A percentile compares a stretch with the other conserved stretches of the same genome.
Evolutionary conservation across 2,888 invertebrate genomes (phyloP).

Genomic region (Drosophila borborema): DNA sequence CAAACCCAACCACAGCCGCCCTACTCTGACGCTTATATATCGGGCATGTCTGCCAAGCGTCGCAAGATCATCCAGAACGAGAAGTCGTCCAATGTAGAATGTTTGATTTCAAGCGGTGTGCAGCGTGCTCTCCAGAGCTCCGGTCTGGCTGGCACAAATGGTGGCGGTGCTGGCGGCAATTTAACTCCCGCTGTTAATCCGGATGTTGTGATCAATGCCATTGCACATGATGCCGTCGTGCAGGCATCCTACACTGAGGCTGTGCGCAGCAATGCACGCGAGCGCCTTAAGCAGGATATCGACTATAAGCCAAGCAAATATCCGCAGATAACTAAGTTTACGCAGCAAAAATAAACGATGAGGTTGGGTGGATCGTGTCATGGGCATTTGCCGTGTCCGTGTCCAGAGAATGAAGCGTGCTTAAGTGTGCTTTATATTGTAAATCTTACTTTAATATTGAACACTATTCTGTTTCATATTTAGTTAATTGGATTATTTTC

Average conservation of each 20-base stretch:
- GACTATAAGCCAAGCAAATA: constrained; percentile 84
- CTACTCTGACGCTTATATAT: constrained; percentile 95
- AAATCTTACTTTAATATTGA: constrained; percentile 69
- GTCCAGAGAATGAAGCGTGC: constrained; percentile 8
- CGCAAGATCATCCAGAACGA: constrained; percentile 89
- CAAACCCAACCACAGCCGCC: constrained; percentile 85
- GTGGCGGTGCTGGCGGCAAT: constrained; percentile 37
- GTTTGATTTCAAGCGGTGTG: constrained; percentile 83
- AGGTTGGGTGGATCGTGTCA: too few relatives aligned
- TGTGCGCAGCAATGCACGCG: constrained; percentile 79
- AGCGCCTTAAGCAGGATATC: constrained; percentile 83
- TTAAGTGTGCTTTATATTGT: constrained; percentile 63
- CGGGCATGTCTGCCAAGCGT: constrained; percentile 95
- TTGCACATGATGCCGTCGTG: constrained; percentile 81
- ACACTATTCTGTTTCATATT: constrained; percentile 67
- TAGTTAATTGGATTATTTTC: constrained; percentile 71
- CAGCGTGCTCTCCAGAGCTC: constrained; percentile 81
- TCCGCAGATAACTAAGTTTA: constrained; percentile 84
- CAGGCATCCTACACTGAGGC: constrained; percentile 84
- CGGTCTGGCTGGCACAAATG: constrained; percentile 66
- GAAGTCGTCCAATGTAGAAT: constrained; percentile 82
- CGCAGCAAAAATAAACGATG: constrained; percentile 76
- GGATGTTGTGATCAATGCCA: constrained; percentile 78
- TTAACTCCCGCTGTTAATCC: constrained; percentile 63
- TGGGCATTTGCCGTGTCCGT: not conserved